Base-by-base conservation (phyloP, 2,797 vertebrate species). In the Tangara arthus region DNA sequence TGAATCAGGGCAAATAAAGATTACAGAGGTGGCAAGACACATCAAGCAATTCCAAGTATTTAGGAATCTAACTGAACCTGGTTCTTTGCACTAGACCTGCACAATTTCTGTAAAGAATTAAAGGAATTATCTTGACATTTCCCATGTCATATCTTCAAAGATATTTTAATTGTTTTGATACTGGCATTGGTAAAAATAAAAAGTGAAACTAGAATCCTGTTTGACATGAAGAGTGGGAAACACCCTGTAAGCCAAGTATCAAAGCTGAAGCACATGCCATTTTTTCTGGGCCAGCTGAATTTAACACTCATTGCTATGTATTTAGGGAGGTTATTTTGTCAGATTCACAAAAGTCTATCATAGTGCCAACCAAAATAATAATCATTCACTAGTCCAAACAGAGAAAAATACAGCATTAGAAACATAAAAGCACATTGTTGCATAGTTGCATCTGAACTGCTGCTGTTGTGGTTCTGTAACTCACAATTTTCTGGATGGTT, bases 201-300 rank as follows among this genome's bases (percentile, higher is more conserved):
- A 88, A 63, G 27, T 86, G 88, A 76, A 46, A 20, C 30, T 23
- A 41, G 34, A 65, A 55, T 73, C 20, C 21, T 63, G 28, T 86
- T 91, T 95, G 61, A 89, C 19, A 5, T 55, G 73, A 60, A 69
- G 44, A 79, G 37, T 50, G 21, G 59, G 52, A 44, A 73, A 84
- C 69, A 78, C 52, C 28, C 23, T 46, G 26, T 35, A 75, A 84
- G 81, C 77, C 87, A 90, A 94, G 85, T 77, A 76, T 28, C 57
- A 57, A 80, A 75, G 64, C 75, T 71, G 70, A 95, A 96, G 61
- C 93, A 96, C 82, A 92, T 96, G 94, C 66, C 80, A 35, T 89
- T n/a, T 65, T 93, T 93, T 92, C 63, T 76, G 82, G 91, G 81
- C 82, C 56, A 82, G 79, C 39, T 83, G 89, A 94, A 88, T 95